A percentile compares a stretch with the other conserved stretches of the same genome.
Evolutionary conservation across 2,888 invertebrate genomes (phyloP).

Genomic region (Glyphotaelius pellucidus): DNA sequence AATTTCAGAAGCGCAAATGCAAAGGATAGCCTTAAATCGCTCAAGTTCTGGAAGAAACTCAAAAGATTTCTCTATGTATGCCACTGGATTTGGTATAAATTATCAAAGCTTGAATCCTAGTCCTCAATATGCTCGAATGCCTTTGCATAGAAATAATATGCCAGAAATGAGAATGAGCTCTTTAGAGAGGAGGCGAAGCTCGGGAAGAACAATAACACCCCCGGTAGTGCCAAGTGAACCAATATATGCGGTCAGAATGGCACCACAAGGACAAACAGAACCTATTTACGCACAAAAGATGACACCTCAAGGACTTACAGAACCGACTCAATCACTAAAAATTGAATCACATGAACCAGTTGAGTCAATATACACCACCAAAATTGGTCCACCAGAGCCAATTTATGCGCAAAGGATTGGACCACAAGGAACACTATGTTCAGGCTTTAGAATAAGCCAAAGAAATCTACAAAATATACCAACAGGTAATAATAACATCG

Average conservation of each 20-base stretch:
- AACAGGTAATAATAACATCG: background rate
- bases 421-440: slow-evolving; percentile 5
- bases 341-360: background rate
- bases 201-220: slow-evolving; percentile 7
- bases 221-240: slow-evolving; percentile 42
- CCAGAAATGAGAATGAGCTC: slow-evolving; percentile 46
- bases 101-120: slow-evolving; percentile 40
- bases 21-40: slow-evolving; percentile 46
- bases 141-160: slow-evolving; percentile 35
- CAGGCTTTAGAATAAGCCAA: slow-evolving; percentile 38
- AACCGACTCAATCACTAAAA: background rate
- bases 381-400: background rate
- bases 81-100: slow-evolving; percentile 50
- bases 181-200: slow-evolving; percentile 49
- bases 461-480: background rate
- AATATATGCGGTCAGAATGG: slow-evolving; percentile 10
- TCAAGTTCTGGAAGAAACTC: slow-evolving; percentile 45
- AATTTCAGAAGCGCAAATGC: slow-evolving; percentile 37
- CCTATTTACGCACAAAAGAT: slow-evolving; percentile 16
- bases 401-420: background rate
- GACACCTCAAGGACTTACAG: background rate
- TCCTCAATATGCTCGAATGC: slow-evolving; percentile 39
- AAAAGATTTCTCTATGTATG: slow-evolving; percentile 50
- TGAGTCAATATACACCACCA: background rate
- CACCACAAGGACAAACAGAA: slow-evolving; percentile 20